Conservation (phyloP, 1,140 invertebrate species). For the Macrostomum lignano region DNA sequence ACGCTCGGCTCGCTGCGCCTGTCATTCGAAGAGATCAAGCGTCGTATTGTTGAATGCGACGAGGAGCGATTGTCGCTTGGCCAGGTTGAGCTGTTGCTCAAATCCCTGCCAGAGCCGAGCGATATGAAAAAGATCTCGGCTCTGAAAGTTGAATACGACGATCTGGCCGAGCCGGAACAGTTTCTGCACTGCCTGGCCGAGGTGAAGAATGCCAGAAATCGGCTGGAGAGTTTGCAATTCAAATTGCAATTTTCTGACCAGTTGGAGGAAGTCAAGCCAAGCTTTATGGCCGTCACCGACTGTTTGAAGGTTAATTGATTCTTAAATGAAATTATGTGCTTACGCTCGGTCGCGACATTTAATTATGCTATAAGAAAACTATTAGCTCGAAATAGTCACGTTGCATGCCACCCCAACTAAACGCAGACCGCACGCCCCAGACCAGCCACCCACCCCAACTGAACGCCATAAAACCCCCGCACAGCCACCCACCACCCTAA, state of each 20-base stretch:
- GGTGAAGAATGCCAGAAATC: constrained; percentile 56
- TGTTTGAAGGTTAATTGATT: constrained; percentile 92
- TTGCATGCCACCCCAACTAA: no score
- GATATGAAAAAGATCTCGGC: constrained; percentile 51
- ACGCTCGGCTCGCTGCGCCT: constrained; percentile 60
- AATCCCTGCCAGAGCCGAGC: constrained; percentile 61
- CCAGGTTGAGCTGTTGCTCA: constrained; percentile 45
- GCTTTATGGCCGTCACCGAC: constrained; percentile 68
- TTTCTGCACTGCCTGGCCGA: constrained; percentile 19
- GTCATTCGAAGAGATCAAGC: constrained; percentile 51
- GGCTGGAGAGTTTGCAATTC: constrained; percentile 63
- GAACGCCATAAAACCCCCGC: no score
- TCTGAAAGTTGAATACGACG: constrained; percentile 43
- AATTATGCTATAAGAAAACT: no score
- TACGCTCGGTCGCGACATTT: no score
- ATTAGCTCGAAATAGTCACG: no score
- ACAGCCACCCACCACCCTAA: no score
- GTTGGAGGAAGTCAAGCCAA: constrained; percentile 16
- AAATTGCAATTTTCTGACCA: constrained; percentile 47
- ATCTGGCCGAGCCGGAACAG: constrained; percentile 67
- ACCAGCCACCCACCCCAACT: no score
- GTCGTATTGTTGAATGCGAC: constrained; percentile 53
- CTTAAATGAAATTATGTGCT: no score
- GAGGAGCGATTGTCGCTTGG: constrained; percentile 48
- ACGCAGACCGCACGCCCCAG: no score